These are phyloP conservation scores for Microctenopoma stevenorrisi DNA, from an alignment of 2,797 vertebrate genomes.

Conservation along the genomic window DNA sequence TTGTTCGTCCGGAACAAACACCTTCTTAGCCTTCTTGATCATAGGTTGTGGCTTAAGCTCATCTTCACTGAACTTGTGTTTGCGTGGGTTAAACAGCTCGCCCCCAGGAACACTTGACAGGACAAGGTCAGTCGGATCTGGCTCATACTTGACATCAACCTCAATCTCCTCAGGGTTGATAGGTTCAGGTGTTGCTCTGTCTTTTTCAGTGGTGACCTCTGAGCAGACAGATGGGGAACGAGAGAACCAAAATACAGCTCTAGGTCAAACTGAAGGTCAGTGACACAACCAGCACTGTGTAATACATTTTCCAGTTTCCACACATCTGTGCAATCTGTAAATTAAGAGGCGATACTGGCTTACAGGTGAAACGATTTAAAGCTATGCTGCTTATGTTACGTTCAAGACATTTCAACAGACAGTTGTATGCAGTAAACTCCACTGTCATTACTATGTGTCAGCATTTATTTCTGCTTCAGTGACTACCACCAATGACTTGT, in stretches of 20 bases:
- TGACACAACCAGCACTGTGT: too few relatives aligned
- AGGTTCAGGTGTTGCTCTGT: constrained; percentile 85
- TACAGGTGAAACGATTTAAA: neutral
- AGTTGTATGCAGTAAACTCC: neutral
- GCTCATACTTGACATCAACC: constrained; percentile 92
- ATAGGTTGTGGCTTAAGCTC: constrained; percentile 98
- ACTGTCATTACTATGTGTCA: neutral
- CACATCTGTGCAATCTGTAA: neutral
- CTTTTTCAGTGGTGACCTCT: constrained; percentile 85
- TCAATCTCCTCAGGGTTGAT: constrained; percentile 89
- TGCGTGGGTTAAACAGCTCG: constrained; percentile 95
- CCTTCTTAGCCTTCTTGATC: constrained; percentile 99
- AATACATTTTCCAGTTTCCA: neutral
- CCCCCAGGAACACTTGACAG: constrained; percentile 95
- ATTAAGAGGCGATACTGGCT: neutral
- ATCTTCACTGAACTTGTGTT: constrained; percentile 94
- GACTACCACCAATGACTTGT: neutral
- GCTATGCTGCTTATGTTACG: neutral
- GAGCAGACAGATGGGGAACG: constrained; percentile 38
- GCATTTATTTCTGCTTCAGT: constrained; percentile 19
- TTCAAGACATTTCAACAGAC: neutral
- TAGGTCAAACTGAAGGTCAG: neutral
- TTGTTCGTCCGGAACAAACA: constrained; percentile 93
- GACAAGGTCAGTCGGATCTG: constrained; percentile 94
- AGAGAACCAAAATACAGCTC: neutral